Base-by-base conservation (phyloP, 2,113 vertebrate species). In the Microtus pennsylvanicus region DNA sequence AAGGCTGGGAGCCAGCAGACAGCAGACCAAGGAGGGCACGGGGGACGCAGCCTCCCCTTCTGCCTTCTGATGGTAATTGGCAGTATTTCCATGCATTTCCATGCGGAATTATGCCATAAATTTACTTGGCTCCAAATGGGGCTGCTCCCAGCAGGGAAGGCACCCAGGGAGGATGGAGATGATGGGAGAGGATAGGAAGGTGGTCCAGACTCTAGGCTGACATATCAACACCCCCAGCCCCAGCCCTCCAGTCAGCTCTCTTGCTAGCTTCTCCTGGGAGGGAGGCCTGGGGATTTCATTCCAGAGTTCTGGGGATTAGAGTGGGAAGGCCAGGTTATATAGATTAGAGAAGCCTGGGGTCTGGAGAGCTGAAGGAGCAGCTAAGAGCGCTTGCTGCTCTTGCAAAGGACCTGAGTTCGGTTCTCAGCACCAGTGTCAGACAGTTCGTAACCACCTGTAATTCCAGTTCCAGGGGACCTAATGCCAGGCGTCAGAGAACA, bases 41-140 rank as follows among this genome's bases (percentile, higher is more conserved):
- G n/a, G 94, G 86, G 89, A 94, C 0, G 12, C 95, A 96, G 96
- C 87, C 91, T 94, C 92, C 94, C 95, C 82, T 96, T 93, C 82
- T 97, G 95, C 98, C 97, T 98, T 50, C 50, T 98, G 97, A 98
- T 98, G 98, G 97, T 98, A 98, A 98, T 98, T 98, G 98, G 98
- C 97, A 98, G 96, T 91, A 98, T 99, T 98, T 98, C 97, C 98
- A 98, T 98, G 95, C 61, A 98, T 98, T 98, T 98, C 98, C 98
- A 97, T 98, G 97, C 69, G 26, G 45, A 94, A 98, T 98, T 98
- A 98, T 98, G 98, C 98, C 97, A 97, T 98, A 98, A 98, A 98
- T 98, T 98, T 98, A 96, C 97, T 98, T 95, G 82, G 35, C 96
- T 95, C 93, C 97, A 94, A 96, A 97, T 92, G 3, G 94, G 95